These are phyloP conservation scores for Sarcoramphus papa DNA, from an alignment of 2,797 vertebrate genomes.

Conservation along the genomic window DNA sequence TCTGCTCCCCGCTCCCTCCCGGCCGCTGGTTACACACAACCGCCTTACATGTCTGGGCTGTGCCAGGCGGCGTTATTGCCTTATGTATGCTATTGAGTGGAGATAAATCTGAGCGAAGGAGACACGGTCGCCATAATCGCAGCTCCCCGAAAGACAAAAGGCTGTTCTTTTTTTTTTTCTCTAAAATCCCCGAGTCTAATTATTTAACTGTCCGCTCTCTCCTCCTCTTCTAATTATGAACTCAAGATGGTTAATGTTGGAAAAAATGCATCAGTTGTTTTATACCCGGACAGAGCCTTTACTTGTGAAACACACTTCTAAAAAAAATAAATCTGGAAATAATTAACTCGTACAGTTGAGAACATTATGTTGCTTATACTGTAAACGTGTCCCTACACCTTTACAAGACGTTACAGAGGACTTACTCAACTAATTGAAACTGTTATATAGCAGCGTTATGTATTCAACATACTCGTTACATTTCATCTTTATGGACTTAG, in stretches of 20 bases:
- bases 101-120: background rate
- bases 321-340: conserved; percentile 70
- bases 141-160: background rate
- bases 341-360: conserved; percentile 72
- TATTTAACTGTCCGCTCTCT: conserved; percentile 50
- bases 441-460: conserved; percentile 57
- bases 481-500: conserved; percentile 63
- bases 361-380: conserved; percentile 71
- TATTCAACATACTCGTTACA: conserved; percentile 55
- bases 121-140: background rate
- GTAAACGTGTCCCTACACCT: conserved; percentile 68
- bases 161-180: background rate
- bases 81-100: background rate
- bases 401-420: conserved; percentile 65
- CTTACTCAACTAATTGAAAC: conserved; percentile 52
- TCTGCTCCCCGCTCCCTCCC: background rate
- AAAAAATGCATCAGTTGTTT: conserved; percentile 62
- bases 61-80: background rate
- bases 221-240: conserved; percentile 62
- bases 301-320: conserved; percentile 58
- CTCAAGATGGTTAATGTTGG: conserved; percentile 59
- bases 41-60: background rate
- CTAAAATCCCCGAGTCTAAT: conserved; percentile 33
- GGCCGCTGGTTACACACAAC: background rate
- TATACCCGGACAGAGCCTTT: conserved; percentile 38